A percentile compares a stretch with the other conserved stretches of the same genome.
Evolutionary conservation across 2,113 vertebrate species (phyloP).

Genomic region (Polyodon spathula): DNA sequence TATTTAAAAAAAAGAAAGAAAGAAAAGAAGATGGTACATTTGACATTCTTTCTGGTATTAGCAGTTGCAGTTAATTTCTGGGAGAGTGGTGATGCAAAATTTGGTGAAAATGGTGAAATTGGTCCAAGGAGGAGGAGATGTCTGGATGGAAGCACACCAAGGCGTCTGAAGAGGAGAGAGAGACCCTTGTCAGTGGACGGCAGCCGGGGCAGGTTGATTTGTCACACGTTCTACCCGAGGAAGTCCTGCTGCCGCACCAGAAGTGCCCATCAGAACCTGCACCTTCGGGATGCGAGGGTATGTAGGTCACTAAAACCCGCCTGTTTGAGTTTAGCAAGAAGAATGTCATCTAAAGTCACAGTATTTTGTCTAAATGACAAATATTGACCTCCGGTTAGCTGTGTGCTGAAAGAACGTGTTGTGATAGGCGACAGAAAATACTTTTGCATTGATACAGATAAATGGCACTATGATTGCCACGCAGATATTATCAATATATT

Average conservation of each 20-base stretch:
- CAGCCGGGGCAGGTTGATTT: conserved; percentile 62
- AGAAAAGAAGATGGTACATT: conserved; percentile 79
- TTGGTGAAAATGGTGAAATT: conserved; percentile 73
- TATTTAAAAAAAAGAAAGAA: no score
- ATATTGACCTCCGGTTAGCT: no score
- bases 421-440: no score
- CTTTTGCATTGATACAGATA: no score
- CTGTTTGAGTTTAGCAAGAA: no score
- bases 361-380: no score
- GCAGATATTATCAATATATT: no score
- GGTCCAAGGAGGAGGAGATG: conserved; percentile 81
- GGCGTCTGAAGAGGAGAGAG: conserved; percentile 84
- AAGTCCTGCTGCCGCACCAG: conserved; percentile 83
- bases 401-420: no score
- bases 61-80: conserved; percentile 74
- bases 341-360: no score
- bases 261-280: conserved; percentile 66
- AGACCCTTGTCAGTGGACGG: conserved; percentile 72
- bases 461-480: no score
- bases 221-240: conserved; percentile 79
- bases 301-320: conserved; percentile 28
- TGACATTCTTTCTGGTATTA: conserved; percentile 80
- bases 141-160: conserved; percentile 82
- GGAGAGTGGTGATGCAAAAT: conserved; percentile 86
- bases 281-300: conserved; percentile 76